phyloP scores from a whole-genome alignment of 2,113 vertebrate species.

The Sinosuthora webbiana region DNA sequence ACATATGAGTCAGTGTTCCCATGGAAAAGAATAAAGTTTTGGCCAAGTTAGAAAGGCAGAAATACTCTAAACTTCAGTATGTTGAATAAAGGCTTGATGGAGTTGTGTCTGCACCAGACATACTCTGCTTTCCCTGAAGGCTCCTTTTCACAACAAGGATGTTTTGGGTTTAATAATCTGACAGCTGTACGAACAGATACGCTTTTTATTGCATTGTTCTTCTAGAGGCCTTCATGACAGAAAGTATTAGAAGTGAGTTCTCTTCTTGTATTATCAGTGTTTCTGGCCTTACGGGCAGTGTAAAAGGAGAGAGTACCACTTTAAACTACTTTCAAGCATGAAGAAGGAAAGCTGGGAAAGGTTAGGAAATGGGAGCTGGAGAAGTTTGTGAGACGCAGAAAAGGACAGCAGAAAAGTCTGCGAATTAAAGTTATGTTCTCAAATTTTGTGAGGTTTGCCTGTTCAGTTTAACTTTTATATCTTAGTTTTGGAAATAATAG shows the following conservation, averaged over 20 bases:
- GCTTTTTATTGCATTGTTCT: not conserved
- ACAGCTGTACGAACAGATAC: not conserved
- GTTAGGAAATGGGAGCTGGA: not conserved
- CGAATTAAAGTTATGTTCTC: not conserved
- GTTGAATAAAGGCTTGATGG: not conserved
- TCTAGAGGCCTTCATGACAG: not conserved
- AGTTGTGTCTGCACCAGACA: not conserved
- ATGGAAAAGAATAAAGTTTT: not conserved
- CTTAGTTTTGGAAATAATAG: not conserved
- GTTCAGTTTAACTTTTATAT: not conserved
- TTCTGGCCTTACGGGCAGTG: not conserved
- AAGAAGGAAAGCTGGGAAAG: not conserved
- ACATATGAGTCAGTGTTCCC: not conserved
- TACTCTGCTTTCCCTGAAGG: not conserved
- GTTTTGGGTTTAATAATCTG: not conserved
- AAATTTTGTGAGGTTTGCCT: not conserved
- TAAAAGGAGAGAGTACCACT: not conserved
- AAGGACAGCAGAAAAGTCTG: not conserved
- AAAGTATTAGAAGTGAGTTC: not conserved
- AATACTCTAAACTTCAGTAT: not conserved
- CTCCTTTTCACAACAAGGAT: not conserved
- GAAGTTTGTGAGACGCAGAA: not conserved
- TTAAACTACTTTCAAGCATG: not conserved
- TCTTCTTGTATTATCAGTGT: not conserved
- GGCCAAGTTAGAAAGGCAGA: not conserved